These are phyloP conservation scores for Samia ricini DNA, from an alignment of 1,140 invertebrate genomes.

Conservation along the genomic window DNA sequence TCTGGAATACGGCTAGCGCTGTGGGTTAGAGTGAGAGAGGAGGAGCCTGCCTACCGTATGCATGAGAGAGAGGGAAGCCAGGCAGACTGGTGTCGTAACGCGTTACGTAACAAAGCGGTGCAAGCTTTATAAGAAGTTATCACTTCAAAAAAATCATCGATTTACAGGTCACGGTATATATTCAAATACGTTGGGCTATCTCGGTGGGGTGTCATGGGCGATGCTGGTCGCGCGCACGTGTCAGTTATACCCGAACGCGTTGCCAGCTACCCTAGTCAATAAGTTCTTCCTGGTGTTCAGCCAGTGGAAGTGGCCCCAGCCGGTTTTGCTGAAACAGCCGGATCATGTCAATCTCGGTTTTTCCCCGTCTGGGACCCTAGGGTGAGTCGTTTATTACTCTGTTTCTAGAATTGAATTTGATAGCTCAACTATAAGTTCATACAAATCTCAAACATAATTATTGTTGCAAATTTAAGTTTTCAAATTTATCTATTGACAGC, in stretches of 20 bases:
- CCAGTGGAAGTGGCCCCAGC: slow-evolving; percentile 99
- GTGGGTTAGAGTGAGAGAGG: too few species aligned
- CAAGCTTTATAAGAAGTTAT: too few species aligned
- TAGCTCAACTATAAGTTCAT: too few species aligned
- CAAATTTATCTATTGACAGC: too few species aligned
- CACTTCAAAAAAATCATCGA: neutral
- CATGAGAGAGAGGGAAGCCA: too few species aligned
- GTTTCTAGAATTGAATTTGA: too few species aligned
- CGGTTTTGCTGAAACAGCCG: slow-evolving; percentile 95
- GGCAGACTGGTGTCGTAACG: too few species aligned
- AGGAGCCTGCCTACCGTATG: too few species aligned
- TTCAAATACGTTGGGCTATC: slow-evolving; percentile 97
- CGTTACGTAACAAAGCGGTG: too few species aligned
- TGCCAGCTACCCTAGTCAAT: slow-evolving; percentile 95
- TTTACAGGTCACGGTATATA: slow-evolving; percentile 95
- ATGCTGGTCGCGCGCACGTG: slow-evolving; percentile 99
- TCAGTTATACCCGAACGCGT: slow-evolving; percentile 98
- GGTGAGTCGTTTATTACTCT: slow-evolving; percentile 72
- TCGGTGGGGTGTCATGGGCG: slow-evolving; percentile 99
- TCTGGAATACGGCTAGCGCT: too few species aligned
- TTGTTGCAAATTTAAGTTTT: too few species aligned
- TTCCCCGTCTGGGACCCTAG: slow-evolving; percentile 97
- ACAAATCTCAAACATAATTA: too few species aligned
- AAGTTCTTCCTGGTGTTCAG: slow-evolving; percentile 99
- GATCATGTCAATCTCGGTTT: slow-evolving; percentile 92